Conservation (phyloP, 2,888 invertebrate species). For the Cataglyphis rosenhaueri region DNA sequence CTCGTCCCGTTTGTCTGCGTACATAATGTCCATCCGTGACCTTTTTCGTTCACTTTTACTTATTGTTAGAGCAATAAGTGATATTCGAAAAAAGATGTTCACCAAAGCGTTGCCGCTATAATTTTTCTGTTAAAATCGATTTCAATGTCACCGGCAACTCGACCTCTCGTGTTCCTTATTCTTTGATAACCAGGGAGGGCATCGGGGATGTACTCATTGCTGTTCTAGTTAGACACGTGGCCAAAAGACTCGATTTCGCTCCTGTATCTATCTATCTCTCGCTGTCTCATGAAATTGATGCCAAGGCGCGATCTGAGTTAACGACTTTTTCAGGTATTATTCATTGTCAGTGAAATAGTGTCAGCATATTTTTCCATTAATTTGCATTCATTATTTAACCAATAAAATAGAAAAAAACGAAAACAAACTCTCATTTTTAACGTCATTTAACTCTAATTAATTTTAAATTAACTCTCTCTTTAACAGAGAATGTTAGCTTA, state of each 20-base stretch:
- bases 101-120: constrained; percentile 56
- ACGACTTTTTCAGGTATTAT: constrained; percentile 13
- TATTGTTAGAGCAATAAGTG: constrained; percentile 55
- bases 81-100: constrained; percentile 48
- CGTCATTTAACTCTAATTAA: background rate
- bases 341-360: background rate
- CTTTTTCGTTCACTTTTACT: constrained; percentile 62
- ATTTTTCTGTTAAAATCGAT: constrained; percentile 78
- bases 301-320: constrained; percentile 55
- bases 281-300: constrained; percentile 57
- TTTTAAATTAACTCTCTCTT: background rate
- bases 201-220: constrained; percentile 49
- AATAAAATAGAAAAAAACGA: background rate
- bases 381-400: background rate
- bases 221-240: constrained; percentile 70
- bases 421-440: background rate
- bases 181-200: constrained; percentile 55
- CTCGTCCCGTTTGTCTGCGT: constrained; percentile 48
- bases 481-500: background rate
- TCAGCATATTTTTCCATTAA: background rate
- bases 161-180: constrained; percentile 69
- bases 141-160: constrained; percentile 79
- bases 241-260: constrained; percentile 74
- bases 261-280: constrained; percentile 28
- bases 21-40: constrained; percentile 60